Base-by-base conservation (phyloP, 2,797 vertebrate species). In the Megaceryle alcyon region DNA sequence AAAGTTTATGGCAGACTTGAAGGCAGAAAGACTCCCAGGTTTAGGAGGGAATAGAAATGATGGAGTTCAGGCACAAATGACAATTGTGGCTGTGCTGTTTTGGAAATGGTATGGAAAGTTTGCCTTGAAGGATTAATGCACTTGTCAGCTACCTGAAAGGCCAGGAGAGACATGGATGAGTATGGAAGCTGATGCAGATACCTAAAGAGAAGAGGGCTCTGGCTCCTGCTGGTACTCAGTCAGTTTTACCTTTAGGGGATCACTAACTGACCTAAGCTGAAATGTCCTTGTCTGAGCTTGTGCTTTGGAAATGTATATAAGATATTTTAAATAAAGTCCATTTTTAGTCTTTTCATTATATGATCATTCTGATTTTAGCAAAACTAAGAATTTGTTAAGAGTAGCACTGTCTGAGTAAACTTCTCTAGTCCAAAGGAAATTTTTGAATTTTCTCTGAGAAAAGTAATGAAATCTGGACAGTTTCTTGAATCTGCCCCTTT, bases 1-100 rank as follows among this genome's bases (percentile, higher is more conserved):
- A 86, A 43, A 75, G 23, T 48, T 83, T 68, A 19, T 12, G 26
- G 22, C 8, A 79, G 33, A 41, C n/a, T 53, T 66, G 20, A 54
- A 72, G 37, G 10, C 19, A 71, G 26, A 70, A 90, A 14, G 22
- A 83, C n/a, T 75, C 3, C 4, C 9, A 41, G n/a, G 7, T 25
- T 9, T 65, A 73, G 31, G 84, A 43, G 14, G 48, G 5, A 8
- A 73, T 10, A 26, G 29, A 46, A 73, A 51, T 44, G 4, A 33
- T 14, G 8, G 4, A 3, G 6, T 4, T 73, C 43, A 73, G 10
- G 29, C 20, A 37, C 33, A 82, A 88, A 53, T 8, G 15, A 9
- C 29, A 88, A 3, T 41, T 0, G 0, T 51, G 37, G 14, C 56
- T 9, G 18, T 71, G 35, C 29, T 56, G 12, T 41, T 75, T 7